A percentile compares a stretch with the other conserved stretches of the same genome.
phyloP scores from a whole-genome alignment of 1,140 invertebrate species.

The Leptinotarsa lineolata region DNA sequence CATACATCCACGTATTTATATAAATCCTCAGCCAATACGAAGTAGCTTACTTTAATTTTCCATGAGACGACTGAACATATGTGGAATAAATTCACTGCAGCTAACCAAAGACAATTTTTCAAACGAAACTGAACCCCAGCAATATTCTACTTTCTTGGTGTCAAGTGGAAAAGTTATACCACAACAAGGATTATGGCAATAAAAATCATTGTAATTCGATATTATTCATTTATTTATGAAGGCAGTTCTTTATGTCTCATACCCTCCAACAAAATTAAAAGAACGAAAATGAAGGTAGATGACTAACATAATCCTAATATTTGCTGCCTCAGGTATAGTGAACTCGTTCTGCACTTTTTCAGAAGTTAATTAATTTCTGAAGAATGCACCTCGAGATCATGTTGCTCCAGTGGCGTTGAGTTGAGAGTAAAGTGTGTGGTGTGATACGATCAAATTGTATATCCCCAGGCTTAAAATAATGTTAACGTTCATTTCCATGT shows the following conservation, averaged over 20 bases:
- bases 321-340: slow-evolving; percentile 14
- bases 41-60: no score
- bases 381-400: slow-evolving; percentile 25
- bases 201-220: not conserved
- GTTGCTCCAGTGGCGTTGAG: slow-evolving; percentile 16
- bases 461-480: no score
- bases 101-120: no score
- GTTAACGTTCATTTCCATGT: no score
- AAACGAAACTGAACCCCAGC: no score
- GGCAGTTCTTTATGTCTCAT: not conserved
- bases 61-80: no score
- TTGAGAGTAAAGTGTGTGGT: slow-evolving; percentile 12
- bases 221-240: not conserved
- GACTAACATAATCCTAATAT: slow-evolving; percentile 20
- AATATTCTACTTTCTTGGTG: no score
- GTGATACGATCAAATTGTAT: not conserved
- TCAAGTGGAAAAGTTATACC: not conserved
- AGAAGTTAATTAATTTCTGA: slow-evolving; percentile 13
- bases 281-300: slow-evolving; percentile 4
- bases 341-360: slow-evolving; percentile 18
- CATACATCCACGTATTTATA: no score
- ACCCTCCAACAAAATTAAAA: not conserved
- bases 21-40: no score
- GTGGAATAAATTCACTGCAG: no score
- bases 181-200: not conserved